Conservation (phyloP, 2,113 vertebrate genomes). For the Centropus unirufus region DNA sequence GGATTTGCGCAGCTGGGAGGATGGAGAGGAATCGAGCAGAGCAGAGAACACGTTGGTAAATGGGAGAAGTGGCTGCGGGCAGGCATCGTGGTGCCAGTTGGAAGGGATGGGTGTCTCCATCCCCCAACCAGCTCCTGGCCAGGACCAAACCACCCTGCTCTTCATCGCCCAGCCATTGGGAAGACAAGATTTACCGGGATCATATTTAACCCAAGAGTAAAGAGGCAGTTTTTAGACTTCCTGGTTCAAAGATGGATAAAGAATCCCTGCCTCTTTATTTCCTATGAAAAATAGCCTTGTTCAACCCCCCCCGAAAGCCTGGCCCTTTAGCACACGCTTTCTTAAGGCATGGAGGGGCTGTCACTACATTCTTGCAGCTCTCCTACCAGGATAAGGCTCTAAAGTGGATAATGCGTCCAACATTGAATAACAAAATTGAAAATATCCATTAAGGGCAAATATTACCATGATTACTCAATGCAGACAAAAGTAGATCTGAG, state of each 20-base stretch:
- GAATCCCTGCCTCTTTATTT: not conserved
- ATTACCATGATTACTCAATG: rapidly evolving
- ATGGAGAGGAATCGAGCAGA: not conserved
- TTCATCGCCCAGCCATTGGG: not conserved
- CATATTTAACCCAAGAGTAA: rapidly evolving
- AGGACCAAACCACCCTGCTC: not conserved
- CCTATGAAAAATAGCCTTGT: not conserved
- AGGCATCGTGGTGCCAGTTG: rapidly evolving
- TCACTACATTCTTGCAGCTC: rapidly evolving
- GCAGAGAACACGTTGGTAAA: not conserved
- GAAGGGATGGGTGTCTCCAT: too few species aligned
- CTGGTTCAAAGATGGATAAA: not conserved
- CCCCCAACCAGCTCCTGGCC: not conserved
- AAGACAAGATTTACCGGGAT: not conserved
- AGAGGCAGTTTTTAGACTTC: not conserved
- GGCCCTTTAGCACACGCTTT: not conserved
- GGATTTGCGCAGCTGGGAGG: not conserved
- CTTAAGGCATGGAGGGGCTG: not conserved
- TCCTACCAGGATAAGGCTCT: not conserved
- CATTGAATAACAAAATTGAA: not conserved
- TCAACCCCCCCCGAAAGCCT: not conserved
- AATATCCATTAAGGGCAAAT: not conserved
- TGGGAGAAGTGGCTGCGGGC: not conserved
- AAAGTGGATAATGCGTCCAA: not conserved
- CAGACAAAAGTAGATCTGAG: not conserved